Evolutionary conservation across 2,797 vertebrate species (phyloP), one percentile per base, ranked within the genome.

Genomic region (Heliangelus exortis): DNA sequence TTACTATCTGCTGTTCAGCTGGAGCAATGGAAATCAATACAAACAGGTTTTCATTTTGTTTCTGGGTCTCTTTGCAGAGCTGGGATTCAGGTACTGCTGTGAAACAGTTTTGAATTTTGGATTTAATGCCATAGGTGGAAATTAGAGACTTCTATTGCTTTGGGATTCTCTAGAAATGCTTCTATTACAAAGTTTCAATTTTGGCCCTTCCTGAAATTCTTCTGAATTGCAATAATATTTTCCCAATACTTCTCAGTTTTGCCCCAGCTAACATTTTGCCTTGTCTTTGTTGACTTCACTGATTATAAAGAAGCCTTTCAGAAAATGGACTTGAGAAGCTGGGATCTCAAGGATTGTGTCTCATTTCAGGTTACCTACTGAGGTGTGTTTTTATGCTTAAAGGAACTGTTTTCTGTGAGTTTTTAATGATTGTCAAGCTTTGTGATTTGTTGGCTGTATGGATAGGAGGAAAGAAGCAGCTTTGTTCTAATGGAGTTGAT

Each of bases 1-100:
- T 95, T 91, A 87, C 79, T 89, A 36, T 18, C 59, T 86, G 76
- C 72, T 62, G 87, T 90, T 84, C 63, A 79, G 34, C 50, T 83
- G 54, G 85, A 91, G 68, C 62, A 25, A 39, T 65, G 79, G 31
- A 81, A 92, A 88, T 92, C 87, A 62, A 75, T 92, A 68, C 51
- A 83, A 92, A 2, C 34, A 72, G 19, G 13, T 22, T 87, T 92
- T 84, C 10, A 47, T 89, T 93, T 84, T 72, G 50, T 71, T 87
- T 11, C 54, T 68, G 72, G 33, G 3, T 66, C 90, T 41, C 12
- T 22, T 22, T 18, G 81, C 67, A 59, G 77, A 25, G 4, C 54
- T 72, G 91, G 78, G 67, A 63, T 76, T 69, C 61, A 19, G 43
- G 36, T 55, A 7, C 15, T 66, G 55, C 53, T 25, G 31, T 33